Conservation (phyloP, 2,797 vertebrate species). For the Delichon dasypus region DNA sequence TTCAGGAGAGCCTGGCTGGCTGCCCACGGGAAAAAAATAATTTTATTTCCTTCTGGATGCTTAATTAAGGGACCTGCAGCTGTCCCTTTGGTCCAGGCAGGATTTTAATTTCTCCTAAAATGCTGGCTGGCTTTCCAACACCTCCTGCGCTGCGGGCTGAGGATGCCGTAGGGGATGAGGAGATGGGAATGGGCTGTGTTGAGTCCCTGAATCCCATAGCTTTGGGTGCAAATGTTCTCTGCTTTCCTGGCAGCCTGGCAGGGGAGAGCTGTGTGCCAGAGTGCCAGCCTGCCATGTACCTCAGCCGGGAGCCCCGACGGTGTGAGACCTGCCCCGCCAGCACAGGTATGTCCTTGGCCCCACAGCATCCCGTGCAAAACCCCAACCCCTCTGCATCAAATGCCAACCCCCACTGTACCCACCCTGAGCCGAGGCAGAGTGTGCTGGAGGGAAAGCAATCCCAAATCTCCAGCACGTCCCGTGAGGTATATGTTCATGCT, state of each 20-base stretch:
- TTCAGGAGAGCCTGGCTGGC: conserved; percentile 24
- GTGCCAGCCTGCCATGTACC: conserved; percentile 84
- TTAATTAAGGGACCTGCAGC: conserved; percentile 9
- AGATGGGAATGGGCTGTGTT: neutral
- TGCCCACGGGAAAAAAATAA: conserved; percentile 12
- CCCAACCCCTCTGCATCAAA: neutral
- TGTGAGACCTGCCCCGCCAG: conserved; percentile 82
- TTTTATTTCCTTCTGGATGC: conserved; percentile 10
- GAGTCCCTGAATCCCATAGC: neutral
- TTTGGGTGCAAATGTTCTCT: neutral
- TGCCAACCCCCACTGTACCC: fast-evolving
- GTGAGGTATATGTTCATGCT: neutral
- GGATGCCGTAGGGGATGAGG: neutral
- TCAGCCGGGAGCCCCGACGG: conserved; percentile 80
- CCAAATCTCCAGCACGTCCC: neutral
- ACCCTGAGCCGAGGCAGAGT: neutral
- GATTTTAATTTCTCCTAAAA: conserved; percentile 24
- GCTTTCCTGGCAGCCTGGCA: conserved; percentile 75
- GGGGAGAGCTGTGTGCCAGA: conserved; percentile 86
- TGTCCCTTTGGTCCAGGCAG: neutral
- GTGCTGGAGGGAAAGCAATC: neutral
- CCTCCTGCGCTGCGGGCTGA: fast-evolving
- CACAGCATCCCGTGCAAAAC: neutral
- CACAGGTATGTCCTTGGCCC: conserved; percentile 72
- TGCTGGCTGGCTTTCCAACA: neutral